These are phyloP conservation scores for Gerris buenoi DNA, from an alignment of 1,140 invertebrate species.

Conservation along the genomic window DNA sequence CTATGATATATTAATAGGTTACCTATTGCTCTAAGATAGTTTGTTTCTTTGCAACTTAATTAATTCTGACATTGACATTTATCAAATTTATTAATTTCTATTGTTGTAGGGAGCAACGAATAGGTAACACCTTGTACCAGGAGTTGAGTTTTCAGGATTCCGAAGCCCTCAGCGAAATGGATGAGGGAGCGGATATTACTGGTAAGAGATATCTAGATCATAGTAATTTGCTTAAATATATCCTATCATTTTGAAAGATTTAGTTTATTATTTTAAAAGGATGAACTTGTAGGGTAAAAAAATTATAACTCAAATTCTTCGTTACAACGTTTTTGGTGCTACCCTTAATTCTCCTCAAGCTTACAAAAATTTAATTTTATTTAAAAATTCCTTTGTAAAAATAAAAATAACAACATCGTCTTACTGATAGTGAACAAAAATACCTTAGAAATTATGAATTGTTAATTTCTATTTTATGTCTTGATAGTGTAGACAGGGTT, in stretches of 20 bases:
- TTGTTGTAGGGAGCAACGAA: conserved; percentile 55
- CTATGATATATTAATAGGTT: too few species aligned
- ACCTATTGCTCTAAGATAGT: background rate
- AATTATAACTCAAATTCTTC: too few species aligned
- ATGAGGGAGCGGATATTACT: conserved; percentile 73
- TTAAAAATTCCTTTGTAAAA: too few species aligned
- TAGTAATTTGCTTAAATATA: background rate
- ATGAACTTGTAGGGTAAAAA: background rate
- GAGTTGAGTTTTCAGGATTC: conserved; percentile 79
- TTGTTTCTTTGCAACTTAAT: background rate
- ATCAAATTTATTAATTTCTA: conserved; percentile 4
- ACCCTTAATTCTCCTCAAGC: too few species aligned
- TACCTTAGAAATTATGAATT: too few species aligned
- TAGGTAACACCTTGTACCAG: conserved; percentile 80
- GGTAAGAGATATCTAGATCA: too few species aligned
- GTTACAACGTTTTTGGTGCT: too few species aligned
- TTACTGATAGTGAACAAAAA: too few species aligned
- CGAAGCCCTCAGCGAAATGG: conserved; percentile 63
- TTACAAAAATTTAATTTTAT: too few species aligned
- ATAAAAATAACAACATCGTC: too few species aligned
- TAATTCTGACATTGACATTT: conserved; percentile 9
- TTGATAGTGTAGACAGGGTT: too few species aligned
- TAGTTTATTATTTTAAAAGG: background rate
- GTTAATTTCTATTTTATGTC: too few species aligned
- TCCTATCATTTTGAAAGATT: background rate